phyloP scores from a whole-genome alignment of 2,113 vertebrate species.

The Sisor rabdophorus region DNA sequence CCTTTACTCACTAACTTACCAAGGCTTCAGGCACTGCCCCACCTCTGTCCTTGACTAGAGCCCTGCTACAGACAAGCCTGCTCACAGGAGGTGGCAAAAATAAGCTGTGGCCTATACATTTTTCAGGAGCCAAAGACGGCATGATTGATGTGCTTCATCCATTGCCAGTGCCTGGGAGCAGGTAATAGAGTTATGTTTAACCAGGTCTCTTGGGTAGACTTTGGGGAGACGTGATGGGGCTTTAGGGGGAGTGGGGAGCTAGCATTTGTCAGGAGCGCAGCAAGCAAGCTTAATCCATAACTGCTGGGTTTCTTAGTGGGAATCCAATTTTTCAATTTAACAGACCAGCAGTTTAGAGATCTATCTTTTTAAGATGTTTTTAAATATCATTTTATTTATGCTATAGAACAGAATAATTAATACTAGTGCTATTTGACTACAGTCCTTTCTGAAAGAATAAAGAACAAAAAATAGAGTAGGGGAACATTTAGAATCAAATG shows the following conservation, averaged over 20 bases:
- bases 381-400: slow-evolving; percentile 11
- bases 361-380: slow-evolving; percentile 20
- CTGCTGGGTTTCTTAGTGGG: slow-evolving; percentile 42
- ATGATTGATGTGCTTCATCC: slow-evolving; percentile 53
- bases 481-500: slow-evolving; percentile 24
- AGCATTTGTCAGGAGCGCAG: slow-evolving; percentile 54
- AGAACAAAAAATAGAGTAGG: slow-evolving; percentile 2
- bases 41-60: slow-evolving; percentile 17
- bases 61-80: slow-evolving; percentile 46
- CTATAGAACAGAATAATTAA: neutral
- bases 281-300: slow-evolving; percentile 44
- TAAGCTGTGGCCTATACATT: slow-evolving; percentile 48
- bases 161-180: slow-evolving; percentile 47
- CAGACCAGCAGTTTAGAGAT: slow-evolving; percentile 30
- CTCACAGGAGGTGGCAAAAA: slow-evolving; percentile 41
- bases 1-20: neutral
- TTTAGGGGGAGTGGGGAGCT: slow-evolving; percentile 43
- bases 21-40: neutral
- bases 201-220: slow-evolving; percentile 48
- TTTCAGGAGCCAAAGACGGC: slow-evolving; percentile 50
- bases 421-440: slow-evolving; percentile 9
- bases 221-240: slow-evolving; percentile 26
- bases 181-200: slow-evolving; percentile 57
- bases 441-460: slow-evolving; percentile 6
- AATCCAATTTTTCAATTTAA: slow-evolving; percentile 44